Evolutionary conservation across 2,113 vertebrate species (phyloP).

Genomic region (Mellivora capensis): DNA sequence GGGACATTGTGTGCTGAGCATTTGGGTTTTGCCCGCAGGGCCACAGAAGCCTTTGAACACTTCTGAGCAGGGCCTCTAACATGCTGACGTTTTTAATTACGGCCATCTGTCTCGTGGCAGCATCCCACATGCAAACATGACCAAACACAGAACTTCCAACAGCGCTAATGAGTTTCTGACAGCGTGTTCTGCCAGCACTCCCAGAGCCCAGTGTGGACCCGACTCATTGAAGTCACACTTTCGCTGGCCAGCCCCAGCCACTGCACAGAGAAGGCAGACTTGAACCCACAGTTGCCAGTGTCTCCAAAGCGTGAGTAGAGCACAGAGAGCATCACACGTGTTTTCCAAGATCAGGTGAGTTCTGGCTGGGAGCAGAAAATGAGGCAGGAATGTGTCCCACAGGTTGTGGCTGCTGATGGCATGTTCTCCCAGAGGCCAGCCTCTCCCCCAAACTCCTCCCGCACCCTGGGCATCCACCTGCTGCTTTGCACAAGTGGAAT

Average conservation of each 20-base stretch:
- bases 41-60: not conserved
- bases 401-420: not conserved
- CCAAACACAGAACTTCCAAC: not conserved
- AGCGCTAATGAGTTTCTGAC: not conserved
- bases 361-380: not conserved
- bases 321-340: not conserved
- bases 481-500: not conserved
- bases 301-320: not conserved
- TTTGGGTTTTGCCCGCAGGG: not conserved
- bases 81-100: fast-evolving
- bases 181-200: fast-evolving
- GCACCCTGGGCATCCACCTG: not conserved
- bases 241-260: not conserved
- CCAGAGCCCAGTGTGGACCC: not conserved
- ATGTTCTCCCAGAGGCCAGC: not conserved
- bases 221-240: not conserved
- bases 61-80: not conserved
- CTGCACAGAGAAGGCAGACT: too few species aligned
- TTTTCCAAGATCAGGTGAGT: not conserved
- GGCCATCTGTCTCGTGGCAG: fast-evolving
- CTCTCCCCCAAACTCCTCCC: not conserved
- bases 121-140: not conserved
- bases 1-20: not conserved
- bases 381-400: not conserved
- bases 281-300: too few species aligned